Base-by-base conservation (phyloP, 2,888 invertebrate genomes). In the Epistrophe grossulariae region DNA sequence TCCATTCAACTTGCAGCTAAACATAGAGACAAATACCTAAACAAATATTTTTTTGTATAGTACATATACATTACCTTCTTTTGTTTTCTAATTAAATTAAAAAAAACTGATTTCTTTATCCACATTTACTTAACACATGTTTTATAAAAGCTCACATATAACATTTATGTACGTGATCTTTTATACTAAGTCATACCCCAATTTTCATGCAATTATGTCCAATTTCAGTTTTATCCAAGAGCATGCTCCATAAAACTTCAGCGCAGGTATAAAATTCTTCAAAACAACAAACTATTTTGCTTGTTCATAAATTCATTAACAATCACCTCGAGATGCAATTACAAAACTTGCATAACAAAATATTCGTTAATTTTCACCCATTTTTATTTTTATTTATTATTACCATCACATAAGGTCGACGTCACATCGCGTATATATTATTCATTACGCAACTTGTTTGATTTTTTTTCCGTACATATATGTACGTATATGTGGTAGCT, bases 241-340 rank as follows among this genome's bases (percentile, higher is more conserved):
- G 50, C 57, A 52, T 24, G 15, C 2, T 70, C 43, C 31, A 31
- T 52, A 84, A 50, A 50, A 7, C 8, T 52, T 28, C 13, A 52
- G 7, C 1, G 4, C 1, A 8, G 9, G 35, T 35, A 19, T 0
- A 7, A 24, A 40, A 8, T 19, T 62, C n/a, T 45, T 50, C 59
- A 24, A 31, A 74, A 77, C 43, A 59, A n/a, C n/a, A 24, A 24
- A 1, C 5, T 70, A 66, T 48, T 79, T 35, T 35, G 17, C 35
- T 52, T 38, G 19, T 15, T 9, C 68, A 68, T 4, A 70, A 70
- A 70, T 70, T 87, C 87, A 87, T 87, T 87, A 72, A 87, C 79
- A 87, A 79, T 87, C 77, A 77, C 83, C 87, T 77, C 83, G 76
- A 60, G 66, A 24, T 83, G 76, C 87, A 87, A 83, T 87, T 83